Evolutionary conservation across 2,888 invertebrate species (phyloP).

Genomic region (Drosophila lacicola): DNA sequence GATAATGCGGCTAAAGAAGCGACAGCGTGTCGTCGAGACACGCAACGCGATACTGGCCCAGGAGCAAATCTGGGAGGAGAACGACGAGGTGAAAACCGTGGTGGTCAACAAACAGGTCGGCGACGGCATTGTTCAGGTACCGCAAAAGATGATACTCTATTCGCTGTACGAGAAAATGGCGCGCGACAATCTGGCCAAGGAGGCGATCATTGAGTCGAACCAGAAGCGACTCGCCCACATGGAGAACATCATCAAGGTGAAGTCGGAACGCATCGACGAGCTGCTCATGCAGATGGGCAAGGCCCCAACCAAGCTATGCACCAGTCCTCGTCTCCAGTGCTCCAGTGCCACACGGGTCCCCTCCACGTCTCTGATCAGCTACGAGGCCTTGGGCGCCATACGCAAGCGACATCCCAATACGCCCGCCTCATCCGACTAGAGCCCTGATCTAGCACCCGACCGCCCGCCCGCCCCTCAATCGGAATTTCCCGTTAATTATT

Average conservation of each 20-base stretch:
- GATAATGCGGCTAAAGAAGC: constrained; percentile 69
- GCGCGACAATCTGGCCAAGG: constrained; percentile 72
- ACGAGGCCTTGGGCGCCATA: constrained; percentile 20
- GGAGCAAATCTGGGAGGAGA: constrained; percentile 76
- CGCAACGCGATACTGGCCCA: constrained; percentile 63
- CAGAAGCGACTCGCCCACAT: constrained; percentile 70
- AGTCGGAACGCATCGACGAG: constrained; percentile 82
- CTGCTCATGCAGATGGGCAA: constrained; percentile 77
- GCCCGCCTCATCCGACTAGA: constrained; percentile 43
- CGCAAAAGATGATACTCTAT: constrained; percentile 84
- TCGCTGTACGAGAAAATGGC: constrained; percentile 81
- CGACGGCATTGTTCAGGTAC: constrained; percentile 83
- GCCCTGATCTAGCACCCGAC: too few relatives aligned
- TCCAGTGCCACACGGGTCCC: constrained; percentile 16
- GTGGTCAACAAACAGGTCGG: constrained; percentile 82
- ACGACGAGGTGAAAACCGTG: constrained; percentile 81
- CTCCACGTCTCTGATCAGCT: constrained; percentile 35
- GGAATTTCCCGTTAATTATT: neutral
- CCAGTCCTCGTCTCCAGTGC: constrained; percentile 2
- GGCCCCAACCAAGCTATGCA: constrained; percentile 6
- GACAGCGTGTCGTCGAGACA: constrained; percentile 47
- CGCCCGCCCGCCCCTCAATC: neutral
- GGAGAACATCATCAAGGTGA: constrained; percentile 81
- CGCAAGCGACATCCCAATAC: constrained; percentile 46
- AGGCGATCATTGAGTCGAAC: constrained; percentile 52